Base-by-base conservation (phyloP, 2,113 vertebrate species). In the Cynoglossus semilaevis region DNA sequence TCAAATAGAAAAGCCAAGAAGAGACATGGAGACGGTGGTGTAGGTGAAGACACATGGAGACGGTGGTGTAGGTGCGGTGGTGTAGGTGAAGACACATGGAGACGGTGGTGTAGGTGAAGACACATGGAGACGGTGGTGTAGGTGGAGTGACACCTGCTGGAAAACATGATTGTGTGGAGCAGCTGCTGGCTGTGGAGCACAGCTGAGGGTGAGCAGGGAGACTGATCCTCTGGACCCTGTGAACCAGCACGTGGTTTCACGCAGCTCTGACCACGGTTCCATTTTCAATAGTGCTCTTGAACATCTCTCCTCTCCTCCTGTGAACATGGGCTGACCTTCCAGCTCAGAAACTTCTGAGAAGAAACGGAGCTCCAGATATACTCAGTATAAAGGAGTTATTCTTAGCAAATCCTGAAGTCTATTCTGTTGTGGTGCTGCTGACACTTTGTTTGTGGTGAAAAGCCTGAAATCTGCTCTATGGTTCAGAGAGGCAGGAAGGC, bases 91-190 rank as follows among this genome's bases (percentile, higher is more conserved):
- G 72, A 51, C 68, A 60, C 70, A 72, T 15, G 46, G 62, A 72
- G 62, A 66, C 58, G 8, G 74, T 81, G 76, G 74, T 79, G 15
- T 64, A 79, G 22, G 72, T 67, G 80, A 80, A 72, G 72, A 52
- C 68, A 61, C 70, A 72, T 15, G 46, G 62, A 72, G 63, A 66
- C 58, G 7, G 74, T 81, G 76, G 74, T 79, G 15, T 62, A 80
- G 81, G 81, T 86, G 67, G 48, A 19, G 15, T 50, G 63, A 61
- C 87, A 88, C 84, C 84, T 87, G 87, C 79, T 82, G 76, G 69
- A 80, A 76, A 79, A 80, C 38, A 43, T 74, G 72, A 86, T 67
- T 85, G 64, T 66, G 57, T 9, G 34, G 50, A 42, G 76, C 84
- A 85, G 78, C 84, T 87, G 79, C 64, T 75, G 54, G 52, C 41